Conservation (phyloP, 2,797 vertebrate species). For the Spinus olivaceus region DNA sequence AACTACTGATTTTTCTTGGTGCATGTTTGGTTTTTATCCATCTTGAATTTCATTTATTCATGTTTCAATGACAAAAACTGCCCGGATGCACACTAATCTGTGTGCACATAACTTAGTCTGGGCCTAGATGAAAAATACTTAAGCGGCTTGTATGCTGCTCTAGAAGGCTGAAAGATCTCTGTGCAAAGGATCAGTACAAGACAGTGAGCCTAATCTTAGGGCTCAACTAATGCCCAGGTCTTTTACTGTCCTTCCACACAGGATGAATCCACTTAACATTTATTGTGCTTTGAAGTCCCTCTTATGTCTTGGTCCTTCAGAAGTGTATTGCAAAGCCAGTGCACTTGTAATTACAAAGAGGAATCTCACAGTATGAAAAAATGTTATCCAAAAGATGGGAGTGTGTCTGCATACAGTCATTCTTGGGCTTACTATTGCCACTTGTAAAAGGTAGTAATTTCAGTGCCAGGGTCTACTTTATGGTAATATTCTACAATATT, state of each 20-base stretch:
- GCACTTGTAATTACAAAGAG: neutral
- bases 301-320: neutral
- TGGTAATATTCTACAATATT: neutral
- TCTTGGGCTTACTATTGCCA: neutral
- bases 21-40: neutral
- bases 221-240: neutral
- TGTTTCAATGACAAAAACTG: neutral
- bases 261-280: neutral
- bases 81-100: neutral
- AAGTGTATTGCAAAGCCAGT: neutral
- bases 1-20: neutral
- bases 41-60: neutral
- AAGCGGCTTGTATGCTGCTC: neutral
- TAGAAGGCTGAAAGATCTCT: neutral
- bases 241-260: neutral
- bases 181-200: neutral
- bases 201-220: neutral
- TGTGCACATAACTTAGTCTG: neutral
- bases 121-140: neutral
- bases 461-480: neutral
- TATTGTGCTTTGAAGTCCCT: neutral
- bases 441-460: neutral
- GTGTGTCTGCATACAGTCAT: neutral
- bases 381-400: neutral
- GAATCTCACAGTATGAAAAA: neutral